Conservation (phyloP, 2,797 vertebrate species). For the Furcifer pardalis region DNA sequence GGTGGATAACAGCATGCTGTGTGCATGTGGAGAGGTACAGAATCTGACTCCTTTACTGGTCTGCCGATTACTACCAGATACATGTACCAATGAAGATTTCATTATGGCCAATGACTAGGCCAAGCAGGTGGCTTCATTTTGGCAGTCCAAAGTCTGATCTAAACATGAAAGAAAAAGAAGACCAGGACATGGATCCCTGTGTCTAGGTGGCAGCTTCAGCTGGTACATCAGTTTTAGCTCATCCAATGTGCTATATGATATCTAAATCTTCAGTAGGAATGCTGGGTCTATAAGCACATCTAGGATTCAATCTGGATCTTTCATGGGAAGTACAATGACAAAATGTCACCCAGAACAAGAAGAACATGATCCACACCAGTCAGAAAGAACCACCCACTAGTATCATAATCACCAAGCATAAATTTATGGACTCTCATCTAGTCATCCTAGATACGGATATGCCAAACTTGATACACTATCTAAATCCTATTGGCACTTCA, state of each 20-base stretch:
- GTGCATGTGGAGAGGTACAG: too few relatives aligned
- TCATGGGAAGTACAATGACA: not conserved
- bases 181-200: not conserved
- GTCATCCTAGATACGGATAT: not conserved
- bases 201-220: not conserved
- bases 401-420: too few relatives aligned
- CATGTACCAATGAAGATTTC: too few relatives aligned
- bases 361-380: not conserved
- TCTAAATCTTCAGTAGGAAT: not conserved
- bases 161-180: too few relatives aligned
- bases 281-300: not conserved
- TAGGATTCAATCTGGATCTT: not conserved
- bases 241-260: not conserved
- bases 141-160: too few relatives aligned
- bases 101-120: too few relatives aligned
- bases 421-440: not conserved
- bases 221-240: not conserved
- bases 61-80: too few relatives aligned
- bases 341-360: not conserved
- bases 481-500: not conserved
- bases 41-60: too few relatives aligned
- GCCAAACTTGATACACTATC: not conserved
- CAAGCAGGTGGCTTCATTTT: too few relatives aligned
- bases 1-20: too few relatives aligned
- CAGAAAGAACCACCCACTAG: not conserved